Evolutionary conservation across 2,888 invertebrate species (phyloP).

Genomic region (Phalera bucephala): DNA sequence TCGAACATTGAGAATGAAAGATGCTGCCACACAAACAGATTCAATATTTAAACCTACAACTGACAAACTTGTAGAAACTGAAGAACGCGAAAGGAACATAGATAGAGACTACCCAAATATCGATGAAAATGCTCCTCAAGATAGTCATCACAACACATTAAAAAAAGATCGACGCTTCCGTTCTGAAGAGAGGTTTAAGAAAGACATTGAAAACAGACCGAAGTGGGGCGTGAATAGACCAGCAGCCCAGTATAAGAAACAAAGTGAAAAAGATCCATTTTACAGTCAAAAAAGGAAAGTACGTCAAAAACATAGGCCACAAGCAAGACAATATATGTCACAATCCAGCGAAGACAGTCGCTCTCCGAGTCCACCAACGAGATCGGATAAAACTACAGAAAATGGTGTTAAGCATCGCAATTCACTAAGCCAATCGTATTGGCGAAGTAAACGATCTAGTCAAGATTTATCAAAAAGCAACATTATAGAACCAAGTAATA

Average conservation of each 20-base stretch:
- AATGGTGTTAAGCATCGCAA: conserved; percentile 65
- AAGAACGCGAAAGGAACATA: conserved; percentile 60
- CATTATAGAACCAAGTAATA: conserved; percentile 49
- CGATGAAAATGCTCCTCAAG: conserved; percentile 77
- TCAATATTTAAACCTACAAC: conserved; percentile 46
- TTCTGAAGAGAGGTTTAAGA: conserved; percentile 79
- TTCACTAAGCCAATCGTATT: conserved; percentile 77
- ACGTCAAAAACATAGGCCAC: conserved; percentile 85
- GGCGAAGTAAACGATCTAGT: conserved; percentile 72
- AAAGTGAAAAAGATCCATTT: conserved; percentile 94
- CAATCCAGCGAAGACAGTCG: conserved; percentile 86
- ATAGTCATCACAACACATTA: conserved; percentile 67
- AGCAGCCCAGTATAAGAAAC: conserved; percentile 92
- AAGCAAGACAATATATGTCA: conserved; percentile 77
- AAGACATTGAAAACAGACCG: conserved; percentile 85
- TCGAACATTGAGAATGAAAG: conserved; percentile 77
- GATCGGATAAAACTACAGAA: conserved; percentile 63
- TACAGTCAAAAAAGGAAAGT: conserved; percentile 88
- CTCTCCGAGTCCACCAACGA: conserved; percentile 78
- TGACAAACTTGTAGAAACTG: conserved; percentile 61
- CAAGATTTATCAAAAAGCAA: conserved; percentile 69
- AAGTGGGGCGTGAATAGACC: conserved; percentile 91
- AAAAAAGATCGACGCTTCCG: conserved; percentile 81
- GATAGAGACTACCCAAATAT: conserved; percentile 81
- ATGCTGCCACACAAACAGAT: conserved; percentile 88